Percentiles rank a stretch among this genome's conserved stretches.
Evolutionary conservation across 2,888 invertebrate species (phyloP).

Genomic region (Fragum fragum): DNA sequence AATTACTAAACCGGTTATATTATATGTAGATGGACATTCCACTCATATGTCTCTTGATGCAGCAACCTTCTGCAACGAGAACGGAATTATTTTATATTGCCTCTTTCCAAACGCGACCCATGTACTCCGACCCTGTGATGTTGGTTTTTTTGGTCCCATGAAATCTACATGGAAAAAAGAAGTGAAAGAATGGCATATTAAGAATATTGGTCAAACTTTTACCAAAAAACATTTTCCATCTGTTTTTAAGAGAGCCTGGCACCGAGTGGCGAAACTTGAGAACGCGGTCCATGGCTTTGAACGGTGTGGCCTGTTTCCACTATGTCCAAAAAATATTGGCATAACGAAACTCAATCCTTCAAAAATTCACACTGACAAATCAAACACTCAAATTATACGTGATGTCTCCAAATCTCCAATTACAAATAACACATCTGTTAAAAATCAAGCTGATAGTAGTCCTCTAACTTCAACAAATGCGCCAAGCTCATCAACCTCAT

Average conservation of each 20-base stretch:
- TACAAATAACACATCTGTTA: too few relatives aligned
- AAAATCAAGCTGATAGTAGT: too few relatives aligned
- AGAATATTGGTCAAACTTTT: slow-evolving; percentile 31
- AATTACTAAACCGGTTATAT: slow-evolving; percentile 39
- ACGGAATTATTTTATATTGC: slow-evolving; percentile 57
- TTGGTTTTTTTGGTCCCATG: slow-evolving; percentile 47
- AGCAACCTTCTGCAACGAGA: slow-evolving; percentile 27
- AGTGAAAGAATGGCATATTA: slow-evolving; percentile 27
- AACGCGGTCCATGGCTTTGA: slow-evolving; percentile 38
- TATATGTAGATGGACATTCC: slow-evolving; percentile 57
- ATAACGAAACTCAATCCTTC: slow-evolving; percentile 13
- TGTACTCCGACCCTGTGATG: slow-evolving; percentile 47
- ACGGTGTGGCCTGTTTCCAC: slow-evolving; percentile 34
- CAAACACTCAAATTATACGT: too few relatives aligned
- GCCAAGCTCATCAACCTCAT: too few relatives aligned
- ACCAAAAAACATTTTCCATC: slow-evolving; percentile 29
- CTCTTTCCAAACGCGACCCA: slow-evolving; percentile 50
- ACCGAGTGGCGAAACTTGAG: slow-evolving; percentile 27
- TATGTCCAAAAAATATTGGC: slow-evolving; percentile 26
- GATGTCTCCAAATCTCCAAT: too few relatives aligned
- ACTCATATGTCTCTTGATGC: slow-evolving; percentile 38
- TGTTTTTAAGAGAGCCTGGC: slow-evolving; percentile 29
- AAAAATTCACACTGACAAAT: slow-evolving; percentile 1
- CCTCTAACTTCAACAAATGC: too few relatives aligned
- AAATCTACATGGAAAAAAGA: slow-evolving; percentile 39